Conservation (phyloP, 2,113 vertebrate species). For the Smithornis capensis region DNA sequence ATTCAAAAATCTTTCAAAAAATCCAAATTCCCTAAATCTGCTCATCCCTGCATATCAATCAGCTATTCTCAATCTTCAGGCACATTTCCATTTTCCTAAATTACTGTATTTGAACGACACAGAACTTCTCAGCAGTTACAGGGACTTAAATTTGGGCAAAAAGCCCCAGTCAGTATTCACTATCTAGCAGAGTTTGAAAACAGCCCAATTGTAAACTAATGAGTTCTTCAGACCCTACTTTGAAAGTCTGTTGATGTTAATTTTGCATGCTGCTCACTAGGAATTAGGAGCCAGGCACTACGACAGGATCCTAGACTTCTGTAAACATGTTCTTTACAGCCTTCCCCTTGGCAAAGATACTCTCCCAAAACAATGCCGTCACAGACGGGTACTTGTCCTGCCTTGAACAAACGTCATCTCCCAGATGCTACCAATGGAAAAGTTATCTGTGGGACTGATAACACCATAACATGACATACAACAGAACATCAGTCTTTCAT, state of each 20-base stretch:
- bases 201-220: conserved; percentile 44
- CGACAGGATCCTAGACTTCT: conserved; percentile 1
- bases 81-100: conserved; percentile 34
- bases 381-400: not conserved
- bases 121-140: not conserved
- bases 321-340: conserved; percentile 30
- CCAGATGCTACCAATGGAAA: not conserved
- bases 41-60: conserved; percentile 15
- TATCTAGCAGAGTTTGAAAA: conserved; percentile 35
- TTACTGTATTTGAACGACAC: conserved; percentile 13
- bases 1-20: conserved; percentile 48
- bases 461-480: not conserved
- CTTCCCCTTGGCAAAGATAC: conserved; percentile 7
- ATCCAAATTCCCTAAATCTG: conserved; percentile 17
- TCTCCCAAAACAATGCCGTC: not conserved
- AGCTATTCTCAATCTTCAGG: conserved; percentile 39
- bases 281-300: conserved; percentile 22
- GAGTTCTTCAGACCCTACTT: conserved; percentile 40
- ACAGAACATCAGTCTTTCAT: not conserved
- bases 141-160: not conserved
- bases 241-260: conserved; percentile 37
- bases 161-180: conserved; percentile 4
- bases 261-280: conserved; percentile 29
- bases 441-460: not conserved
- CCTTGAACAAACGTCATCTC: not conserved